Evolutionary conservation across 2,888 invertebrate species (phyloP).

Genomic region (Cantharis rustica): DNA sequence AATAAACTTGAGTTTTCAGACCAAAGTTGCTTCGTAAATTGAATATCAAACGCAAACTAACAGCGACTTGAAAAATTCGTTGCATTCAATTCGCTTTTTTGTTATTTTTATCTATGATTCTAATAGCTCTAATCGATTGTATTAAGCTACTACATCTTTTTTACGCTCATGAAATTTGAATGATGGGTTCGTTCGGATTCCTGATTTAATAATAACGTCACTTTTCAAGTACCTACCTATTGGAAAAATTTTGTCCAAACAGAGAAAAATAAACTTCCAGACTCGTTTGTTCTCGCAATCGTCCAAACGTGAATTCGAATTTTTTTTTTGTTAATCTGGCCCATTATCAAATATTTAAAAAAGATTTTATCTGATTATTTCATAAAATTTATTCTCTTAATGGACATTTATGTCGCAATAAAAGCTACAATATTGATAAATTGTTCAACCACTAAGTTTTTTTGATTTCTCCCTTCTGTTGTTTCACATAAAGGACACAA

Average conservation of each 20-base stretch:
- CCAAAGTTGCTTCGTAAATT: not conserved
- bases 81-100: not conserved
- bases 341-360: no score
- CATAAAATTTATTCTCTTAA: not conserved
- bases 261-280: not conserved
- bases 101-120: not conserved
- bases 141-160: not conserved
- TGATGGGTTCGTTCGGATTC: not conserved
- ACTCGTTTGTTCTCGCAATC: not conserved
- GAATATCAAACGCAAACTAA: not conserved
- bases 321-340: not conserved
- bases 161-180: not conserved
- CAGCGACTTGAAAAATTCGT: not conserved
- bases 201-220: not conserved
- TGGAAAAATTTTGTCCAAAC: not conserved
- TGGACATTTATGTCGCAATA: not conserved
- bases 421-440: not conserved
- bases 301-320: not conserved
- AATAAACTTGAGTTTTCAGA: not conserved
- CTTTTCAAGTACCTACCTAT: not conserved
- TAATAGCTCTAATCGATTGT: not conserved
- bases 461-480: constrained; percentile 17
- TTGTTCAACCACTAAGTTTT: not conserved
- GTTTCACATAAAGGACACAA: constrained; percentile 10
- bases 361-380: no score